phyloP scores from a whole-genome alignment of 2,113 vertebrate species.

The Bothrops jararaca region DNA sequence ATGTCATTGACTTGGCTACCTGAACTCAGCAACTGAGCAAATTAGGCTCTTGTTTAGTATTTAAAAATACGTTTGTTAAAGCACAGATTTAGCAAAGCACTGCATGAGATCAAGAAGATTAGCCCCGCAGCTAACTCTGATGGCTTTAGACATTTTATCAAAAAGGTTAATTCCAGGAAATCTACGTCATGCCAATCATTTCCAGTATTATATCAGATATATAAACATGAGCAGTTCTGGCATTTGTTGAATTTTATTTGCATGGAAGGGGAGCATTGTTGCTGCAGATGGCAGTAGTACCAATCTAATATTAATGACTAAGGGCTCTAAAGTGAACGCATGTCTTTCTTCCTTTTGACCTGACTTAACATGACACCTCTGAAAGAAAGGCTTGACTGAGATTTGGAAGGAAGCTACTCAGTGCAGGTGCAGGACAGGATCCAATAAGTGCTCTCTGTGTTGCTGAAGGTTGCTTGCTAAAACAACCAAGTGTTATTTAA shows the following conservation, averaged over 20 bases:
- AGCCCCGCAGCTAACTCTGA: background rate
- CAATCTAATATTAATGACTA: background rate
- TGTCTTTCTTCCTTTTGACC: background rate
- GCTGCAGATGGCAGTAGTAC: too few relatives aligned
- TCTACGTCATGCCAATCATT: background rate
- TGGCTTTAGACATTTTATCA: background rate
- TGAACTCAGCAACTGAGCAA: background rate
- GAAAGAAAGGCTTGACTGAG: background rate
- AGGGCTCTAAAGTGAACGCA: background rate
- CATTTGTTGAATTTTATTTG: background rate
- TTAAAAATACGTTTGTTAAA: background rate
- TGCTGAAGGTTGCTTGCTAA: background rate
- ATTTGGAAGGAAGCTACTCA: background rate
- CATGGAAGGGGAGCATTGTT: background rate
- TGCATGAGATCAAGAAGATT: background rate
- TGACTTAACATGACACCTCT: background rate
- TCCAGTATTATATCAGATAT: background rate
- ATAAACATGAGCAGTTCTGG: background rate
- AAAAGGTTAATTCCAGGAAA: constrained; percentile 1
- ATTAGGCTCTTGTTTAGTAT: background rate
- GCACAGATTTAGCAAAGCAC: background rate
- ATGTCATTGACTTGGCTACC: background rate
- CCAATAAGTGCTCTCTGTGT: background rate
- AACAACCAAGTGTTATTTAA: background rate
- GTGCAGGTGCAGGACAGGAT: background rate